Evolutionary conservation across 2,888 invertebrate genomes (phyloP).

Genomic region (Spicauda simplicius): DNA sequence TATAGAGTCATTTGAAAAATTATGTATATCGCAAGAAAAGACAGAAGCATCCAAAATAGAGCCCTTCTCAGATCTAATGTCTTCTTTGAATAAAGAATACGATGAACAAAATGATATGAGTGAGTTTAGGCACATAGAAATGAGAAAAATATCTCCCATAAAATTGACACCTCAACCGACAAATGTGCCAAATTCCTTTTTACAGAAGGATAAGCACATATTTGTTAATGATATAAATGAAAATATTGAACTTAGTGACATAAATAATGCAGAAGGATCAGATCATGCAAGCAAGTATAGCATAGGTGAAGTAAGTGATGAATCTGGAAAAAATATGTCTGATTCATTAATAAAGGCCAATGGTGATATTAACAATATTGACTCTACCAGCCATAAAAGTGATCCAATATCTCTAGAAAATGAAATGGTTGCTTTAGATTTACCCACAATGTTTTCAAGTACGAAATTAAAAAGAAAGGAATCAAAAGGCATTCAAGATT

Average conservation of each 20-base stretch:
- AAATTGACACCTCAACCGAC: not conserved
- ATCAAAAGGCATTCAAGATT: conserved; percentile 5
- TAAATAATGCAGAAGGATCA: not conserved
- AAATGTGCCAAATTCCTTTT: not conserved
- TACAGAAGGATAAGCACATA: not conserved
- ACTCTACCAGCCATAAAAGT: not conserved
- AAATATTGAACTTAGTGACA: too few species aligned
- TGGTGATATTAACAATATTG: not conserved
- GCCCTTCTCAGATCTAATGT: conserved; percentile 48
- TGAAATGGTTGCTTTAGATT: conserved; percentile 45
- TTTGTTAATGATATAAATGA: not conserved
- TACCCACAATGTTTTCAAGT: conserved; percentile 55
- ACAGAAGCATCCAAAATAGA: conserved; percentile 44
- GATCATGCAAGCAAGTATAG: too few species aligned
- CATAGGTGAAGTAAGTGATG: not conserved
- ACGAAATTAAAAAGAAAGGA: conserved; percentile 42
- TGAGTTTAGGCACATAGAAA: not conserved
- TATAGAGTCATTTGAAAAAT: conserved; percentile 50
- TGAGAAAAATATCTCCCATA: not conserved
- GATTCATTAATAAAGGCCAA: not conserved
- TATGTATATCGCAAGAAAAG: conserved; percentile 47
- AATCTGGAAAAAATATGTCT: not conserved
- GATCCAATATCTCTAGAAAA: not conserved
- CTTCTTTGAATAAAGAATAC: not conserved
- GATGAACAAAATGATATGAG: not conserved